Evolutionary conservation across 2,888 invertebrate species (phyloP).

Genomic region (Meiosimyza platycephala): DNA sequence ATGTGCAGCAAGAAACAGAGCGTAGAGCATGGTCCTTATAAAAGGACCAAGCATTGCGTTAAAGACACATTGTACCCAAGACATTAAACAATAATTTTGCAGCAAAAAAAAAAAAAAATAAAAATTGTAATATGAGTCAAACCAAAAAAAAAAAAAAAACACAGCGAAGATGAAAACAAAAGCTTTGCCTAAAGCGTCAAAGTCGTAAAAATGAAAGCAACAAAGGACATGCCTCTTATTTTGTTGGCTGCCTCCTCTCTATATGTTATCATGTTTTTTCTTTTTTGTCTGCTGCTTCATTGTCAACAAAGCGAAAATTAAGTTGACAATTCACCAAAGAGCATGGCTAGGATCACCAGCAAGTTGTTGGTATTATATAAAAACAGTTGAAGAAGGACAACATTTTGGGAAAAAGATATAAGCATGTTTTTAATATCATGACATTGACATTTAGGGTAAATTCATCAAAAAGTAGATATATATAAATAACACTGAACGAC

Average conservation of each 20-base stretch:
- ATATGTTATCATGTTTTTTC: background rate
- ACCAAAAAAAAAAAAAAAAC: background rate
- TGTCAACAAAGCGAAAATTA: constrained; percentile 34
- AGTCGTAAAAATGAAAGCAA: constrained; percentile 24
- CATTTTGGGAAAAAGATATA: background rate
- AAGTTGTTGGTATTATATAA: too few species aligned
- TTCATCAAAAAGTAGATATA: too few species aligned
- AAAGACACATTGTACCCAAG: background rate
- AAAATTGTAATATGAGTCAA: constrained; percentile 7
- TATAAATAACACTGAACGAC: too few species aligned
- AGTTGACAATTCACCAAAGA: constrained; percentile 38
- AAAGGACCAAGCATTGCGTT: constrained; percentile 13
- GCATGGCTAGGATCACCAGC: background rate
- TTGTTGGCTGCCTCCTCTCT: background rate
- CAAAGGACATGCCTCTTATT: background rate
- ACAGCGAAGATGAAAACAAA: background rate
- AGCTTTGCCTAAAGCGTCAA: constrained; percentile 31
- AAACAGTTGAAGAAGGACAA: too few species aligned
- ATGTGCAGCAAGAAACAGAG: constrained; percentile 21
- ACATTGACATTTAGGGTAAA: too few species aligned
- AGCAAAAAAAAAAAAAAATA: constrained; percentile 5
- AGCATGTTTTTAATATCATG: background rate
- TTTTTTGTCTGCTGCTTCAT: background rate
- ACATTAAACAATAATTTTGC: constrained; percentile 12
- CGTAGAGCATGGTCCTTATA: constrained; percentile 19